Evolutionary conservation across 2,113 vertebrate species (phyloP), one percentile per base, ranked within the genome.

Genomic region (Burhinus oedicnemus): DNA sequence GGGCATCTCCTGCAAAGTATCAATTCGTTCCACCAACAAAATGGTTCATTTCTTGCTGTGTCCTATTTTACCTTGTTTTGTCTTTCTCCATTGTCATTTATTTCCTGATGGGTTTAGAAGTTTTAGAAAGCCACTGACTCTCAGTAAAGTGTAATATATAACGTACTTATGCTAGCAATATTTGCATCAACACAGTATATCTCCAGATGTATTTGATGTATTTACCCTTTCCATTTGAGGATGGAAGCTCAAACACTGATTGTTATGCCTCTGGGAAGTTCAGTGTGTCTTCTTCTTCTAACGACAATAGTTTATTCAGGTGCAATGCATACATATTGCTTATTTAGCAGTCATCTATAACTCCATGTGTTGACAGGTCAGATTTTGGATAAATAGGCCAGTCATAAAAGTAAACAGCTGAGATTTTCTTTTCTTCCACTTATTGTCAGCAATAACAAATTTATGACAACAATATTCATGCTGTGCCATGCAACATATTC

Each of bases 21-120:
- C 87, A 75, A 93, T 98, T 98, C 5, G 91, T 97, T 97, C 69
- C 96, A 95, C 92, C 90, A 95, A 94, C 49, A 97, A 94, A 97
- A 97, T 55, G 74, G 92, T 93, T 98, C 97, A 97, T 96, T 97
- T 97, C 93, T 94, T 45, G 2, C 76, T 34, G 90, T 96, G 83
- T 51, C 94, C 91, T 84, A 42, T 88, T 82, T 97, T 95, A 95
- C 58, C 66, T 95, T 93, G 83, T 69, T 94, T 96, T 95, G 58
- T 81, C 90, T 97, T 96, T 66, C 89, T 97, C 89, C 40, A 18
- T 83, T 95, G 92, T 88, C 79, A 93, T 97, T 98, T 98, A 90
- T 97, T 97, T 98, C 97, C 95, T 97, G 77, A 94, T 93, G 27
- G 68, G 74, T 92, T 94, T 96, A 74, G 54, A 91, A 45, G 71